Evolutionary conservation across 2,888 invertebrate species (phyloP).

Genomic region (Hemithea aestivaria): DNA sequence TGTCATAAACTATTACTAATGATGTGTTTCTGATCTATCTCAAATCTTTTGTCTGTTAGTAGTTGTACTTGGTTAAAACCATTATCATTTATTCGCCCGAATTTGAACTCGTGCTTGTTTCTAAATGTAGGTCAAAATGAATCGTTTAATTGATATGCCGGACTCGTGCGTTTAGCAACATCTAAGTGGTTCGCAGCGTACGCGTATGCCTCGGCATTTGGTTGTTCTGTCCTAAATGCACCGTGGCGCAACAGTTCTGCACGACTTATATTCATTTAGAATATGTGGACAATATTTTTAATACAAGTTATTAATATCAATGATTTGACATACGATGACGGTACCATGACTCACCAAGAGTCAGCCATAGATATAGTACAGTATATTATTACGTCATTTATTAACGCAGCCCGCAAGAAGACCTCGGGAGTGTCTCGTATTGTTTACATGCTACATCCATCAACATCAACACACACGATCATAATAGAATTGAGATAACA

Average conservation of each 20-base stretch:
- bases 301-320: no score
- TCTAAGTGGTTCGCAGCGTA: slow-evolving; percentile 36
- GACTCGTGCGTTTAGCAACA: slow-evolving; percentile 52
- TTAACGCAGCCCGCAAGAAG: slow-evolving; percentile 30
- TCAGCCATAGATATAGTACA: slow-evolving; percentile 21
- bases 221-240: slow-evolving; percentile 38
- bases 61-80: no score
- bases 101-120: slow-evolving; percentile 39
- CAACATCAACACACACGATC: slow-evolving; percentile 46
- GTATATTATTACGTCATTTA: slow-evolving; percentile 34
- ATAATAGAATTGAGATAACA: slow-evolving; percentile 39
- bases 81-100: slow-evolving; percentile 17
- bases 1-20: no score
- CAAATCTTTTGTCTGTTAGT: no score
- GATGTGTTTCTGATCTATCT: no score
- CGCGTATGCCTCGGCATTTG: slow-evolving; percentile 37
- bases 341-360: slow-evolving; percentile 24
- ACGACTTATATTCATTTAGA: slow-evolving; percentile 9
- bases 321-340: not conserved
- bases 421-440: slow-evolving; percentile 34
- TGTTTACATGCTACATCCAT: slow-evolving; percentile 41
- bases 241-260: slow-evolving; percentile 35
- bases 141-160: slow-evolving; percentile 60
- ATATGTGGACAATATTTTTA: no score
- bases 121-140: slow-evolving; percentile 46